Base-by-base conservation (phyloP, 2,888 invertebrate species). In the Sisyra terminalis region DNA sequence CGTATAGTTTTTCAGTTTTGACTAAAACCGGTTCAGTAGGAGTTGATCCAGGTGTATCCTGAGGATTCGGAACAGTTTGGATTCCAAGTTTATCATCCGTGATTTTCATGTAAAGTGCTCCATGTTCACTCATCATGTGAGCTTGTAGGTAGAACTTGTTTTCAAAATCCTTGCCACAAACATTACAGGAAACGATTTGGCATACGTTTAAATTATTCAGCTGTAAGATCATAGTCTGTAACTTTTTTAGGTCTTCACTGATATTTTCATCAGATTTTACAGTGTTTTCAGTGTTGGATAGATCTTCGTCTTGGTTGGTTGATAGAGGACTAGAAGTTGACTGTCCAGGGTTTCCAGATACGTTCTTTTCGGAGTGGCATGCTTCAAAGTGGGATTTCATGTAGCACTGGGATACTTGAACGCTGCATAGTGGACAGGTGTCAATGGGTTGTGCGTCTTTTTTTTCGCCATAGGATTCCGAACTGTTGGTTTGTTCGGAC, bases 161-260 rank as follows among this genome's bases (percentile, higher is more conserved):
- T 48, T 81, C 80, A 54, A 76, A 71, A 48, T 81, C 81, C 47
- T 75, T 73, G 29, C 75, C 74, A 52, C 86, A 87, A 11, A 80
- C 62, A 44, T 69, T 73, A 55, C 86, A 86, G 15, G 65, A 63
- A 16, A 68, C 56, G 4, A 64, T 61, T 47, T 70, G 67, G 46
- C 66, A 66, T 0, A 71, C 75, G 50, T 82, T 82, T 38, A 86
- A 64, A 50, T 84, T 87, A 61, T 86, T 93, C 53, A 88, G 65
- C 62, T 85, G 90, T 52, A 82, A 74, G 53, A 86, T 85, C 89
- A 88, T 93, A 14, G 85, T 85, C 61, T 90, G 89, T 44, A 90
- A 62, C 58, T 89, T 88, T 49, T 87, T 82, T 10, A 90, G 65
- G 59, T 89, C 88, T 58, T 88, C 85, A 13, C 43, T 43, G 14